Conservation (phyloP, 2,888 invertebrate genomes). For the Leptarthrus brevirostris region DNA sequence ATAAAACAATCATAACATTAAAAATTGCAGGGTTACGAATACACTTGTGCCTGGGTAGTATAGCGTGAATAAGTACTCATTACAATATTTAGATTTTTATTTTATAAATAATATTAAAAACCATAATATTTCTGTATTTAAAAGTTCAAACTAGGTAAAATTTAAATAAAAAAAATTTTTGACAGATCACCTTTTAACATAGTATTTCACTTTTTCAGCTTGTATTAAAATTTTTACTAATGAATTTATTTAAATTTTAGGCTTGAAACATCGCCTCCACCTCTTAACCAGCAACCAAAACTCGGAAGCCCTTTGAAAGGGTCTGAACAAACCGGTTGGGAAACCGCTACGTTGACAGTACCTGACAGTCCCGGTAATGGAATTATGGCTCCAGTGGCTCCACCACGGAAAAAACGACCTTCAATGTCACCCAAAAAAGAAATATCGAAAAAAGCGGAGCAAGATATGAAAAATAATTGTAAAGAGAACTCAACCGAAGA, state of each 20-base stretch:
- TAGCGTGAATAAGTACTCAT: too few relatives aligned
- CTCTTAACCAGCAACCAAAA: conserved; percentile 48
- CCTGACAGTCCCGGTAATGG: conserved; percentile 45
- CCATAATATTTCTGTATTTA: too few relatives aligned
- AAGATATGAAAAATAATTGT: background rate
- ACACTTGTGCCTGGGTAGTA: too few relatives aligned
- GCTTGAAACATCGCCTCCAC: conserved; percentile 55
- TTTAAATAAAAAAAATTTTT: too few relatives aligned
- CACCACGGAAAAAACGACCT: conserved; percentile 56
- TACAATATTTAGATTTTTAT: too few relatives aligned
- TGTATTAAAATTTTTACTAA: background rate
- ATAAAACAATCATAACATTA: too few relatives aligned
- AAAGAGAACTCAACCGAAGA: background rate
- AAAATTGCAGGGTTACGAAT: too few relatives aligned
- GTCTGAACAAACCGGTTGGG: conserved; percentile 50
- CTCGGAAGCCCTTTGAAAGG: conserved; percentile 20
- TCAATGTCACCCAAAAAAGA: conserved; percentile 22
- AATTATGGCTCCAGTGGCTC: conserved; percentile 54
- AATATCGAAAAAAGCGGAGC: background rate
- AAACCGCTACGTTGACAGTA: conserved; percentile 52
- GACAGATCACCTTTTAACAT: too few relatives aligned
- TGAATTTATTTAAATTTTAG: conserved; percentile 49
- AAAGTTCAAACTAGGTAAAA: too few relatives aligned
- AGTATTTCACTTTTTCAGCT: too few relatives aligned
- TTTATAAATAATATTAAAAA: too few relatives aligned